phyloP scores from a whole-genome alignment of 2,797 vertebrate genomes.

The Intellagama lesueurii region DNA sequence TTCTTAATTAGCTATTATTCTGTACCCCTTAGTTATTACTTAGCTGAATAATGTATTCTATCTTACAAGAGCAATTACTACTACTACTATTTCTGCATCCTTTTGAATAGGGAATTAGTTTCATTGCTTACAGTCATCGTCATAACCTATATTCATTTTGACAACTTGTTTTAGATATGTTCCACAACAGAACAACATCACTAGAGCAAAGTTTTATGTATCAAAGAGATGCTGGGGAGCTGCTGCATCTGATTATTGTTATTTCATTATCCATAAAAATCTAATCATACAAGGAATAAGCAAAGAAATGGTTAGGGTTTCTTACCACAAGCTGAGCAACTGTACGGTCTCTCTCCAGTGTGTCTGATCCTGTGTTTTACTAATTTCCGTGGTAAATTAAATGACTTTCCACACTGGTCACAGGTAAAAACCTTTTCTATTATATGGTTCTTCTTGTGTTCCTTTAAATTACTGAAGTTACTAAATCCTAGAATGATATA shows the following conservation, averaged over 20 bases:
- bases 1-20: background rate
- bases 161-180: background rate
- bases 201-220: background rate
- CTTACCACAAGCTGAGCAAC: conserved; percentile 92
- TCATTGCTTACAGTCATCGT: background rate
- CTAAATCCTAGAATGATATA: conserved; percentile 87
- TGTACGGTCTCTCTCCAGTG: conserved; percentile 90
- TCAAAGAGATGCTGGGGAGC: background rate
- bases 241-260: background rate
- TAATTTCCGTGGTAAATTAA: conserved; percentile 95
- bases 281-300: background rate
- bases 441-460: conserved; percentile 95
- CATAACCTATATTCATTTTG: background rate
- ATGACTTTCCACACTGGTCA: conserved; percentile 96
- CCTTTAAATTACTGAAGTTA: conserved; percentile 96
- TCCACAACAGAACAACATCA: background rate
- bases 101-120: background rate
- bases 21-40: background rate
- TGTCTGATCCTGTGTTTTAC: conserved; percentile 93
- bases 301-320: background rate
- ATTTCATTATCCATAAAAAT: conserved; percentile 3
- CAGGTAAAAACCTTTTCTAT: conserved; percentile 94
- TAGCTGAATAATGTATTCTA: conserved; percentile 2
- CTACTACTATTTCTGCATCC: background rate
- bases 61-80: background rate